Evolutionary conservation across 2,797 vertebrate species (phyloP), one percentile per base, ranked within the genome.

Genomic region (Phalanger gymnotis): DNA sequence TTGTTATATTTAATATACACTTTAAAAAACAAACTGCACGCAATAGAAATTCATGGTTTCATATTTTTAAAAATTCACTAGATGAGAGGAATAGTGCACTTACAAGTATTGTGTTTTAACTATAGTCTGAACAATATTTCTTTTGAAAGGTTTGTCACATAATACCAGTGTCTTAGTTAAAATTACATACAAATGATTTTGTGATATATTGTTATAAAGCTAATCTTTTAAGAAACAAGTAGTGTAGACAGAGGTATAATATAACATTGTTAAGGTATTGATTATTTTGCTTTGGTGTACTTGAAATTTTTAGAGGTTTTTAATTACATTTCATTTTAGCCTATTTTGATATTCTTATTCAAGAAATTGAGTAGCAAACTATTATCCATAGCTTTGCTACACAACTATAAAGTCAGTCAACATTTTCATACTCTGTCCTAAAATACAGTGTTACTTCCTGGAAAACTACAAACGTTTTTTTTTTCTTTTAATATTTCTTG

Each of bases 121-220:
- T 95, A 28, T 94, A 94, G 54, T 7, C 91, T 58, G 40, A 96
- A 54, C 55, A 52, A 22, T 92, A 7, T 93, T 96, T 57, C 92
- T 92, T 2, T 55, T 90, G 31, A 95, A 90, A 93, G 66, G 4
- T 95, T 87, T 93, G 81, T 4, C 91, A 14, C 91, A 93, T 58
- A 58, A 58, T 66, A 34, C 4, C 30, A 61, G 30, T 66, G 11
- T 66, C 61, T 66, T 73, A 73, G 66, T 73, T 40, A 1, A 73
- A 73, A 40, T 73, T 73, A 73, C 16, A 16, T 40, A 22, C n/a
- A 40, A 40, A 40, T 81, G 19, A 81, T 81, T 81, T 81, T 47
- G n/a, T 81, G 66, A 81, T 25, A 81, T 81, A 2, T 81, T 81
- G 0, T 81, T 81, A 40, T 81, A 40, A 81, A 73, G n/a, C 61